Evolutionary conservation across 64 coral and sea anemone genomes (phyloP), one percentile per base, ranked within the genome.

Genomic region (Platygyra sinensis): DNA sequence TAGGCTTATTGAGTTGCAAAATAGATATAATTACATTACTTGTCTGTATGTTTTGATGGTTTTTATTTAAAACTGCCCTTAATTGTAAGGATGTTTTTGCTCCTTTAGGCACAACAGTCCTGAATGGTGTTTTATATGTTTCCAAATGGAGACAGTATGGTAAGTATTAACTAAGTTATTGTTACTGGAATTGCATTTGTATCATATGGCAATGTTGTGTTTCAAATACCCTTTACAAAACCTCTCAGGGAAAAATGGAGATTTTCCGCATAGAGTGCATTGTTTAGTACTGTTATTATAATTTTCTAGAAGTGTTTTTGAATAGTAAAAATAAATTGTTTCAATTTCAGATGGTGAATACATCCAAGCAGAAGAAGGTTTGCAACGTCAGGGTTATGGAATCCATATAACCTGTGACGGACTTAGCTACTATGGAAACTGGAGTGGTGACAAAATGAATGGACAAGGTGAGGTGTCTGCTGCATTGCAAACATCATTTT

Each of bases 381-480:
- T 99, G 63, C 79, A 93, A 52, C 90, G 97, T 90, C 90, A 94
- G 33, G 97, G 97, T 25, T 91, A 93, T 72, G 97, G 97, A 24
- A 63, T 86, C 13, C 94, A 99, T 67, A 60, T 86, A 52, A 93
- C 90, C 2, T 60, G 61, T 29, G 91, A 93, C 6, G 97, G 97
- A 64, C 63, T 99, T 29, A 78, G 72, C 62, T 99, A 99, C 39
- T 77, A 90, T 76, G 97, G 97, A 10, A 30, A 96, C 54, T 99
- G 97, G 97, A 84, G 60, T 57, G 79, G 93, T 8, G 97, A 99
- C 88, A 99, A 99, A 76, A 99, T 99, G 97, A 95, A 96, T 90
- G 97, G 97, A 51, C 89, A 95, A 91, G 95, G 95, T 97, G 22
- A 83, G 11, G 22, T 30, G 32, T 75, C 17, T 36, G 14, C 31